phyloP scores from a whole-genome alignment of 2,113 vertebrate species.

The human region GRCh38 chr15:48125001-48125500 shows the following conservation, averaged over 20 bases:
- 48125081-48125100: neutral
- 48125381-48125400: neutral
- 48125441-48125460: neutral
- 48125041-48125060: neutral
- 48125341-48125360: neutral
- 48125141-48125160: neutral
- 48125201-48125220: neutral
- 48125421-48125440: neutral
- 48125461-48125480: neutral
- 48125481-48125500: neutral
- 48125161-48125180: neutral
- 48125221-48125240: neutral
- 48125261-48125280: no score
- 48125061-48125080: neutral
- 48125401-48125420: neutral
- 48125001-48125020: neutral
- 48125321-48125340: neutral
- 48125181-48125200: neutral
- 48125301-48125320: neutral
- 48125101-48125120: neutral
- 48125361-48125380: neutral
- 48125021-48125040: neutral
- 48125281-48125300: neutral
- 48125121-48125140: neutral
- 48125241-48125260: neutral